These are phyloP conservation scores for Pollimyrus isidori DNA, from an alignment of 2,113 vertebrate species.

Conservation along the genomic window DNA sequence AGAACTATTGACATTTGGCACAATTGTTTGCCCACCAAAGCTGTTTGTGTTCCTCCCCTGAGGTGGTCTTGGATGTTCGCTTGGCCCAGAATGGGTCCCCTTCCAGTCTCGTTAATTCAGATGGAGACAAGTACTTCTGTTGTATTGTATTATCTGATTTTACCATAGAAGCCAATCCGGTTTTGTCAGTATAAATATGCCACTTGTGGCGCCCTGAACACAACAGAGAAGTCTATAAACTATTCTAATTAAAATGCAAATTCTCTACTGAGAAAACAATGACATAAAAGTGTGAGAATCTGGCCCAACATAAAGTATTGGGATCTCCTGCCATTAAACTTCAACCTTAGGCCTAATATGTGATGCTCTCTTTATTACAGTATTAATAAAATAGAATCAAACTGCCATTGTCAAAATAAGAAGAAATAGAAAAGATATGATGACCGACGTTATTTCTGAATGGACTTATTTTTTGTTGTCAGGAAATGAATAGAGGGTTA, in stretches of 20 bases:
- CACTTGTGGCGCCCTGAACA: slow-evolving; percentile 91
- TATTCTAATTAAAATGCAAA: slow-evolving; percentile 99
- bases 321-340: slow-evolving; percentile 59
- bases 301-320: slow-evolving; percentile 63
- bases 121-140: slow-evolving; percentile 11
- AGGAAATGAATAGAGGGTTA: slow-evolving; percentile 99
- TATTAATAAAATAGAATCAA: slow-evolving; percentile 70
- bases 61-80: background rate
- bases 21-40: background rate
- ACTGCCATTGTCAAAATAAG: slow-evolving; percentile 48
- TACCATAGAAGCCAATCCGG: slow-evolving; percentile 2
- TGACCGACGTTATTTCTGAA: slow-evolving; percentile 76
- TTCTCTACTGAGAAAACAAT: slow-evolving; percentile 84
- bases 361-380: slow-evolving; percentile 76
- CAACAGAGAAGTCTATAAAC: slow-evolving; percentile 95
- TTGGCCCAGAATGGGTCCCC: background rate
- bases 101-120: background rate
- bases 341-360: slow-evolving; percentile 71
- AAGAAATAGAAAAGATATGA: slow-evolving; percentile 55
- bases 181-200: slow-evolving; percentile 21
- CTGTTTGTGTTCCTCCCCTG: background rate
- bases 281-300: slow-evolving; percentile 85
- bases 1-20: background rate
- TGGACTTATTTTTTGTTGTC: slow-evolving; percentile 86
- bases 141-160: slow-evolving; percentile 5